A percentile compares a stretch with the other conserved stretches of the same genome.
Conservation (phyloP, 2,113 vertebrate species). For the Xenopus laevis region DNA sequence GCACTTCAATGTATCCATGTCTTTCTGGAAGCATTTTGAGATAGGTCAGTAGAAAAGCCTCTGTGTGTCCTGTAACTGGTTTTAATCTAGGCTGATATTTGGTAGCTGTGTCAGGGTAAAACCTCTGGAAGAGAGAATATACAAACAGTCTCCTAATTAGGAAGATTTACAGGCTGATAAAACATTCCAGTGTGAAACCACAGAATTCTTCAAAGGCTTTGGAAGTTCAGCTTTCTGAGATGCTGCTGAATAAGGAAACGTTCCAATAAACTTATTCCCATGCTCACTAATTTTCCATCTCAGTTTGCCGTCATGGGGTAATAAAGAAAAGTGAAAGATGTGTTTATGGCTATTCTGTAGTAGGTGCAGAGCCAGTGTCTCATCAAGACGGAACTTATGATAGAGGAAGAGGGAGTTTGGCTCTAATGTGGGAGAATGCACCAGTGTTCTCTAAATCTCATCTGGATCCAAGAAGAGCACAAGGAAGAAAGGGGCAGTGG, state of each 20-base stretch:
- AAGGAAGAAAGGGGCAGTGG: too few species aligned
- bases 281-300: not conserved
- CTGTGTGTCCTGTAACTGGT: slow-evolving; percentile 3
- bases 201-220: slow-evolving; percentile 27
- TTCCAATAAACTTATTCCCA: slow-evolving; percentile 5
- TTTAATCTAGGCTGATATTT: slow-evolving; percentile 37
- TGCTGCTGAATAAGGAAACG: slow-evolving; percentile 30
- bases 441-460: too few species aligned
- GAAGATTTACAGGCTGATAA: slow-evolving; percentile 39
- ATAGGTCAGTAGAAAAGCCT: slow-evolving; percentile 19
- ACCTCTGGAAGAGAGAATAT: slow-evolving; percentile 5
- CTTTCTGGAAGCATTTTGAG: slow-evolving; percentile 4
- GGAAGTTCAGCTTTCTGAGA: slow-evolving; percentile 19
- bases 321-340: too few species aligned
- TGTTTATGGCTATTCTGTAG: too few species aligned
- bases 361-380: too few species aligned
- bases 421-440: too few species aligned
- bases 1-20: slow-evolving; percentile 13
- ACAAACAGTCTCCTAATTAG: slow-evolving; percentile 40
- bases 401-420: too few species aligned
- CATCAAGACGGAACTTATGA: too few species aligned
- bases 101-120: slow-evolving; percentile 30
- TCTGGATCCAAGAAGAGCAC: too few species aligned
- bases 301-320: too few species aligned
- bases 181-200: slow-evolving; percentile 29